Evolutionary conservation across 2,888 invertebrate species (phyloP), one percentile per base, ranked within the genome.

Genomic region (Drosophila nr. fundita): DNA sequence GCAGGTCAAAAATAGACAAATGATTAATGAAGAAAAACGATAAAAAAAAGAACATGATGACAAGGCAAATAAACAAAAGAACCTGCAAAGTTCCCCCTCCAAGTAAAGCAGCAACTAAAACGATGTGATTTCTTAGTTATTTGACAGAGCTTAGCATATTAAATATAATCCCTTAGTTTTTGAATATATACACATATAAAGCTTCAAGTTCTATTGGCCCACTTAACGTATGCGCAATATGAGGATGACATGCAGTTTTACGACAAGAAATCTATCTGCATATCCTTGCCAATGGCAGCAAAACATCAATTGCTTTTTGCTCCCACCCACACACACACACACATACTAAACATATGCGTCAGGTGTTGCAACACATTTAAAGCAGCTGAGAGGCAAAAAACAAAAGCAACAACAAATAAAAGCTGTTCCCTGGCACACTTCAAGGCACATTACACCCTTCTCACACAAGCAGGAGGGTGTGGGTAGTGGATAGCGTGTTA

Each of bases 361-460:
- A 83, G 88, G 86, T 88, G 86, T 86, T 75, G 76, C 76, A 79
- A 67, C 88, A 71, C 70, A 80, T 76, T 73, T 74, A 58, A 73
- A 75, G 82, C 76, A 70, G 75, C 68, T 75, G 69, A 67, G 58
- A 61, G 45, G 57, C 27, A 42, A 18, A 24, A 36, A 45, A 45
- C 34, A 52, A 5, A 30, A 29, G 8, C 36, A 68, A 36, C 68
- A 76, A 64, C 62, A 69, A 68, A 83, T 69, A 79, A 73, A 68
- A 63, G 63, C 72, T 59, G 58, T 66, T 71, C 70, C 63, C 63
- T 54, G 71, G 78, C 73, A 82, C 79, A 89, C 89, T 87, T 81
- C 58, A 81, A 75, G 67, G 77, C 79, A 75, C 85, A 89, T 89
- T 84, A 89, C 83, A 82, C 81, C 81, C 73, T 72, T 58, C 62